These are phyloP conservation scores for Beroe ovata DNA, from an alignment of 37 sponge, comb jelly and placozoan species.

Conservation along the genomic window DNA sequence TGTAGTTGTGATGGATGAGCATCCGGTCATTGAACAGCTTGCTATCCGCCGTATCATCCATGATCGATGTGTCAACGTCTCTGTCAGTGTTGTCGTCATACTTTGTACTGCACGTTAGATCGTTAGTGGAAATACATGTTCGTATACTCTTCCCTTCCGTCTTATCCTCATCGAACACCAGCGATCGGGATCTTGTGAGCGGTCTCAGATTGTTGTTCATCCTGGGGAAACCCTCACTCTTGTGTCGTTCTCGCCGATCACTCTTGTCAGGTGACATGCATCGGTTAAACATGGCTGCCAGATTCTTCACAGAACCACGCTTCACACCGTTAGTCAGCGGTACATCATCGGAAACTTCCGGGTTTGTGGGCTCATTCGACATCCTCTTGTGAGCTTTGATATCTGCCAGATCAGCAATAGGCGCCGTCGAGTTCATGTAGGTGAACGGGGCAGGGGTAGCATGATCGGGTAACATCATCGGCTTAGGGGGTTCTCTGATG, in stretches of 20 bases:
- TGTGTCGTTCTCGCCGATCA: neutral
- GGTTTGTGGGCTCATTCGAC: neutral
- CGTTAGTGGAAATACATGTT: constrained; percentile 45
- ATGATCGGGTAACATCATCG: constrained; percentile 35
- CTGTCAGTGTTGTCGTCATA: constrained; percentile 62
- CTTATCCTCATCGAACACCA: constrained; percentile 6
- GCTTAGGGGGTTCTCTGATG: constrained; percentile 12
- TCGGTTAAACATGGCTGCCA: constrained; percentile 41
- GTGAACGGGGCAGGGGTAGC: constrained; percentile 36
- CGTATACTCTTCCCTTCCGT: neutral
- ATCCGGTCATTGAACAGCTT: constrained; percentile 20
- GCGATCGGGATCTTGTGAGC: constrained; percentile 6
- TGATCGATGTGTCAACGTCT: constrained; percentile 53
- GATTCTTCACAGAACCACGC: constrained; percentile 48
- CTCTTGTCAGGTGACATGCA: neutral
- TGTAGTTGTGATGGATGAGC: neutral
- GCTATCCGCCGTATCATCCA: constrained; percentile 47
- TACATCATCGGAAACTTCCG: constrained; percentile 1
- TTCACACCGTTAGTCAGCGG: constrained; percentile 38
- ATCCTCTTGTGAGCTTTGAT: constrained; percentile 26
- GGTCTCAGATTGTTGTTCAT: neutral
- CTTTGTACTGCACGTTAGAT: constrained; percentile 61
- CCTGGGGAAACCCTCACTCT: constrained; percentile 35
- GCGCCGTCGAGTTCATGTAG: constrained; percentile 28
- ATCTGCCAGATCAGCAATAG: constrained; percentile 38